Evolutionary conservation across 2,888 invertebrate species (phyloP).

Genomic region (Nephrocerus scutellatus): DNA sequence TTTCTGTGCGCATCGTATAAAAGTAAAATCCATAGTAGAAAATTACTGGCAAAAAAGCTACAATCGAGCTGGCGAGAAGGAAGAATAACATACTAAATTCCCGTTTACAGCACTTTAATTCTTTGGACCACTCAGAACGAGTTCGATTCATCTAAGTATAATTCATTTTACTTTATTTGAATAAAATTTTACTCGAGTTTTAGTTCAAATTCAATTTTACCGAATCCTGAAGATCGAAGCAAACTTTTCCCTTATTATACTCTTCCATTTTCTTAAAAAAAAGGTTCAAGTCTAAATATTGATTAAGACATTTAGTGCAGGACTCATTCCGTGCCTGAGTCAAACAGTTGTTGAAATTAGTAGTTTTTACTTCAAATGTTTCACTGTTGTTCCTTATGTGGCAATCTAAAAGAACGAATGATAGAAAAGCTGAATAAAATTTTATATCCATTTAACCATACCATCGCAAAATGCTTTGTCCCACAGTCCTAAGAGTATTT

Average conservation of each 20-base stretch:
- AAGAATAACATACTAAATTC: constrained; percentile 29
- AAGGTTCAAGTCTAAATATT: constrained; percentile 27
- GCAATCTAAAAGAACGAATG: constrained; percentile 26
- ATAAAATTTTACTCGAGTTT: background rate
- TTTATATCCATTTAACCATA: too few relatives aligned
- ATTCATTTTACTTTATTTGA: background rate
- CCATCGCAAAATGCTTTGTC: constrained; percentile 33
- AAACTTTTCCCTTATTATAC: constrained; percentile 29
- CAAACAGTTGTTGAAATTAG: constrained; percentile 15
- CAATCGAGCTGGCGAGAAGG: constrained; percentile 23
- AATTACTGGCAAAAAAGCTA: constrained; percentile 30
- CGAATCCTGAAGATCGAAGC: constrained; percentile 36
- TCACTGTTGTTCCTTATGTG: constrained; percentile 20
- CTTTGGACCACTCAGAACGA: constrained; percentile 35
- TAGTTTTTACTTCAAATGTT: constrained; percentile 16
- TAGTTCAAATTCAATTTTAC: constrained; percentile 13
- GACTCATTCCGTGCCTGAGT: background rate
- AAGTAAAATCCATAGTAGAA: too few relatives aligned
- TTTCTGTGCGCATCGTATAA: too few relatives aligned
- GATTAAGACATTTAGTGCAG: constrained; percentile 19
- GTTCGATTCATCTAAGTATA: constrained; percentile 39
- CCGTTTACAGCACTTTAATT: constrained; percentile 35
- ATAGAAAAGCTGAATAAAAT: too few relatives aligned
- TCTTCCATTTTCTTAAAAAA: constrained; percentile 33
- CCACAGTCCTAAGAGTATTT: constrained; percentile 30